These are phyloP conservation scores for Dysdera silvatica DNA, from an alignment of 1,140 invertebrate species.

Conservation along the genomic window DNA sequence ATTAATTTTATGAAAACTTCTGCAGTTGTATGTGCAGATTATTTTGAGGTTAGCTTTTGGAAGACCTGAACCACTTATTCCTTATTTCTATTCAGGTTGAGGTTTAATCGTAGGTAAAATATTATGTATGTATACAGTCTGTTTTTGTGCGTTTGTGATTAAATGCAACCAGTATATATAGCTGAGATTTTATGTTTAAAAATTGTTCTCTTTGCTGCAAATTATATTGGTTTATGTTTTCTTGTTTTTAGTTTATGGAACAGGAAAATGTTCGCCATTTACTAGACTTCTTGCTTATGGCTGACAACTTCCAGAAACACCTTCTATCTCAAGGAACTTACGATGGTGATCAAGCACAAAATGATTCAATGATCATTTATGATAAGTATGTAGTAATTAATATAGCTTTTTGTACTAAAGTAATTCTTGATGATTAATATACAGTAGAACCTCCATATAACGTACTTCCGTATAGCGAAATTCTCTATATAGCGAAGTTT, in stretches of 20 bases:
- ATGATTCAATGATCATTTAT: conserved; percentile 85
- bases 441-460: too few species aligned
- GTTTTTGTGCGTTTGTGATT: background rate
- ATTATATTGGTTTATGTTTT: conserved; percentile 17
- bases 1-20: too few species aligned
- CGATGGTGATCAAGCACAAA: conserved; percentile 61
- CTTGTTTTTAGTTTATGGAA: conserved; percentile 64
- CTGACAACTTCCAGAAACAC: conserved; percentile 78
- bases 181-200: background rate
- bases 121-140: background rate
- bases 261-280: conserved; percentile 70
- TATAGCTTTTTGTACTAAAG: too few species aligned
- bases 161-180: background rate
- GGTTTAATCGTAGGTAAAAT: too few species aligned
- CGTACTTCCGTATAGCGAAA: too few species aligned
- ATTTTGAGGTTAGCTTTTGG: too few species aligned
- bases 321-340: conserved; percentile 48
- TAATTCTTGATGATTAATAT: too few species aligned
- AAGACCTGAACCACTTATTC: too few species aligned
- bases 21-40: too few species aligned
- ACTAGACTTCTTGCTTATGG: conserved; percentile 82
- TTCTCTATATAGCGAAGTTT: too few species aligned
- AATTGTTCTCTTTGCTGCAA: conserved; percentile 3
- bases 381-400: conserved; percentile 72
- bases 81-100: too few species aligned